phyloP scores from a whole-genome alignment of 1,140 invertebrate genomes.

The Drosophila cardini region DNA sequence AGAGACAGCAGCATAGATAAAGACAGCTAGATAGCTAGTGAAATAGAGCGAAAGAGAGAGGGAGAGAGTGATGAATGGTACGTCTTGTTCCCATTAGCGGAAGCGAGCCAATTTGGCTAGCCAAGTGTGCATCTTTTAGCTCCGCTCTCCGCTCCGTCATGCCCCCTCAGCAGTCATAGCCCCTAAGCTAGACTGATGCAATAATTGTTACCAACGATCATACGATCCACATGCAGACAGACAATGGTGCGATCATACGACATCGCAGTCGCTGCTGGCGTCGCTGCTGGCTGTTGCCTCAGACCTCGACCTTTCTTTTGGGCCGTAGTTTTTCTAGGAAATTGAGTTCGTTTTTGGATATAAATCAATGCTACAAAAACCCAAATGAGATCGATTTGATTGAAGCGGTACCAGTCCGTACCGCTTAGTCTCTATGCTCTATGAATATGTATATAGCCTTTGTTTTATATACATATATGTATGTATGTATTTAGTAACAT shows the following conservation, averaged over 20 bases:
- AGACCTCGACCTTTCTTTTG: slow-evolving; percentile 56
- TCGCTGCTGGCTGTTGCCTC: too few species aligned
- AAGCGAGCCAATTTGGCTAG: slow-evolving; percentile 67
- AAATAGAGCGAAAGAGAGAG: background rate
- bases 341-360: slow-evolving; percentile 20
- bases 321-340: slow-evolving; percentile 41
- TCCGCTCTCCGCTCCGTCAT: background rate
- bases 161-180: background rate
- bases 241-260: slow-evolving; percentile 26
- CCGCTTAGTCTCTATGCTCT: slow-evolving; percentile 29
- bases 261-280: background rate
- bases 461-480: background rate
- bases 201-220: slow-evolving; percentile 73
- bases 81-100: slow-evolving; percentile 52
- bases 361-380: slow-evolving; percentile 24
- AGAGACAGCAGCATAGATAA: background rate
- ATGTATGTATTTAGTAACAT: background rate
- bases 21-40: background rate
- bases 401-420: slow-evolving; percentile 28
- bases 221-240: slow-evolving; percentile 45
- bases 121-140: slow-evolving; percentile 36
- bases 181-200: slow-evolving; percentile 56
- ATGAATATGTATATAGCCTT: slow-evolving; percentile 33
- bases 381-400: slow-evolving; percentile 22
- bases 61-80: background rate